Conservation (phyloP, 2,888 invertebrate species). For the Tiphia femorata region DNA sequence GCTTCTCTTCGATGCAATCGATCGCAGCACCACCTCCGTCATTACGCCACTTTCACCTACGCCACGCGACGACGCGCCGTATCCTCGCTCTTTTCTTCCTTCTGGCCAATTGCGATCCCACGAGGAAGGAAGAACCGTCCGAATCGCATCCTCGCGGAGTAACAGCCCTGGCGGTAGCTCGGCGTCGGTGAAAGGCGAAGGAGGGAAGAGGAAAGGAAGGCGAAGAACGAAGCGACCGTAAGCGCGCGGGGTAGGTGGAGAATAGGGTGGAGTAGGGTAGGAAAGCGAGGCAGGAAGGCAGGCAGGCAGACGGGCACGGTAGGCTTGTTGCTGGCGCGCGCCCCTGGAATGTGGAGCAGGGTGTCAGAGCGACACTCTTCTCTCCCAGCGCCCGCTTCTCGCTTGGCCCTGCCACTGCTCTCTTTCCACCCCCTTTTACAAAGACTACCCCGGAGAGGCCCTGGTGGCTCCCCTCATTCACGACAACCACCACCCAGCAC, state of each 20-base stretch:
- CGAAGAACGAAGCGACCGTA: constrained; percentile 16
- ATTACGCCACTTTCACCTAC: no score
- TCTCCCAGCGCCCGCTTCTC: background rate
- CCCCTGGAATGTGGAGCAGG: constrained; percentile 64
- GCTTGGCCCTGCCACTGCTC: constrained; percentile 28
- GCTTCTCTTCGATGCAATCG: no score
- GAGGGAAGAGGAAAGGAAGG: constrained; percentile 17
- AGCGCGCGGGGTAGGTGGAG: constrained; percentile 20
- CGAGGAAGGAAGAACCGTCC: no score
- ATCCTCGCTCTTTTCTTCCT: no score
- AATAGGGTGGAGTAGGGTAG: constrained; percentile 12
- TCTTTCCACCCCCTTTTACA: constrained; percentile 42
- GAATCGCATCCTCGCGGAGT: no score
- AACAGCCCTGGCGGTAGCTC: no score
- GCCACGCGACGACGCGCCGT: no score
- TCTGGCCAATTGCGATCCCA: no score
- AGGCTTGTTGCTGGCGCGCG: constrained; percentile 39
- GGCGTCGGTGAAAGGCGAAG: constrained; percentile 5
- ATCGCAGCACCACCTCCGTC: no score
- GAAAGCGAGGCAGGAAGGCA: background rate
- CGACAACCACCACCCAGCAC: constrained; percentile 21
- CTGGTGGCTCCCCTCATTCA: constrained; percentile 19
- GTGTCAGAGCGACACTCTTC: constrained; percentile 62
- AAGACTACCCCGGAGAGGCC: constrained; percentile 22
- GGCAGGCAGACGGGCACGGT: background rate